Base-by-base conservation (phyloP, 1,140 invertebrate genomes). In the Cyrtorhinus lividipennis region DNA sequence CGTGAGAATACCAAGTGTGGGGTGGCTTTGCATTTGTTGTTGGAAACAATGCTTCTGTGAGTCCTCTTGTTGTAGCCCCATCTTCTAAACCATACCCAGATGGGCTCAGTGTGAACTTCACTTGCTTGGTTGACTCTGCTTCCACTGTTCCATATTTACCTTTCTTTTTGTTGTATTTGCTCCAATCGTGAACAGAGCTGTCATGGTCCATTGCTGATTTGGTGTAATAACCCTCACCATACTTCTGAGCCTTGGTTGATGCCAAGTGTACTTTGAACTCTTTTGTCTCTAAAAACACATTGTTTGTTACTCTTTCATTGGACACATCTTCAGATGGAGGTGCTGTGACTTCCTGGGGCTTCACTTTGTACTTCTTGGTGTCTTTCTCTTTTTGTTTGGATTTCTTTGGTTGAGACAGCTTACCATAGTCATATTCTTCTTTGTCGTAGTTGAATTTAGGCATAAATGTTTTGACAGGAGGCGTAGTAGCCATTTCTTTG, bases 1-100 rank as follows among this genome's bases (percentile, higher is more conserved):
- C 58, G n/a, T 59, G 58, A 2, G 58, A 59, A n/a, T 59, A 59
- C 58, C 58, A 59, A 26, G 58, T 59, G 58, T 59, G 58, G 10
- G 58, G 27, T 8, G 58, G 25, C 3, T 30, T 25, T 13, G 24
- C n/a, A 25, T 25, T 25, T 15, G 58, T 59, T 8, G 58, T 59
- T 57, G 56, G 30, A 15, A 8, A 8, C 5, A 8, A 8, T 38
- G 30, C 15, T 15, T 38, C 30, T 15, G 15, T 38, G 15, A 38
- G 15, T 8, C 5, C 15, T 15, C 15, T 5, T 8, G 30, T 38
- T 5, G 30, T 38, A 38, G 5, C 30, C 15, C 5, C 30, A 38
- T 38, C 30, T 8, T 38, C 30, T 8, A 15, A 15, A 38, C 15
- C 15, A 5, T 38, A 15, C 5, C 5, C 15, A 8, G 5, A 5